phyloP scores from a whole-genome alignment of 2,888 invertebrate genomes.

The Ornithoptera priamus region DNA sequence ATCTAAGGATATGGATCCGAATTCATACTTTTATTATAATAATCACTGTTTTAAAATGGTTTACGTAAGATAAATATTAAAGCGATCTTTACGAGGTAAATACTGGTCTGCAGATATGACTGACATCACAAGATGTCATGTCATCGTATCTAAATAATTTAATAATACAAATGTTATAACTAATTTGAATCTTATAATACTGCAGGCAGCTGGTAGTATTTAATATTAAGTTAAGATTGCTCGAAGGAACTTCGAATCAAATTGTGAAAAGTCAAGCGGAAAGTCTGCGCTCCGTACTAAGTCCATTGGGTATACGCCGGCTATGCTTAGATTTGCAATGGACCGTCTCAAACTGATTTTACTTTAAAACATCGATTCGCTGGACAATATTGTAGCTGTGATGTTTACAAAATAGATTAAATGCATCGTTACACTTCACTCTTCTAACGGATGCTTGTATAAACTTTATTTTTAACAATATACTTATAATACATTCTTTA shows the following conservation, averaged over 20 bases:
- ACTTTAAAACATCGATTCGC: conserved; percentile 5
- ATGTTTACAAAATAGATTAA: neutral
- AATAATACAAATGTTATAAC: neutral
- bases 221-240: neutral
- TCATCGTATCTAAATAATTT: no score
- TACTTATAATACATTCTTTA: no score
- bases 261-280: conserved; percentile 2
- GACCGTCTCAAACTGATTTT: neutral
- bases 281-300: neutral
- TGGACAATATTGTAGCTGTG: conserved; percentile 2
- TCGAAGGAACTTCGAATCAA: neutral
- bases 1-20: no score
- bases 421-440: neutral
- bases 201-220: neutral
- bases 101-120: no score
- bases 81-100: no score
- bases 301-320: neutral
- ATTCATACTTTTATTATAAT: no score
- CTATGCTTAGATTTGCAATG: conserved; percentile 2
- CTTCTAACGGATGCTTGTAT: no score
- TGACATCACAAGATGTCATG: no score
- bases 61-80: no score
- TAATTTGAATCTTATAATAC: neutral
- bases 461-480: no score
- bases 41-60: no score